A percentile compares a stretch with the other conserved stretches of the same genome.
phyloP scores from a whole-genome alignment of 2,797 vertebrate species.

The Hephaestus fuliginosus region DNA sequence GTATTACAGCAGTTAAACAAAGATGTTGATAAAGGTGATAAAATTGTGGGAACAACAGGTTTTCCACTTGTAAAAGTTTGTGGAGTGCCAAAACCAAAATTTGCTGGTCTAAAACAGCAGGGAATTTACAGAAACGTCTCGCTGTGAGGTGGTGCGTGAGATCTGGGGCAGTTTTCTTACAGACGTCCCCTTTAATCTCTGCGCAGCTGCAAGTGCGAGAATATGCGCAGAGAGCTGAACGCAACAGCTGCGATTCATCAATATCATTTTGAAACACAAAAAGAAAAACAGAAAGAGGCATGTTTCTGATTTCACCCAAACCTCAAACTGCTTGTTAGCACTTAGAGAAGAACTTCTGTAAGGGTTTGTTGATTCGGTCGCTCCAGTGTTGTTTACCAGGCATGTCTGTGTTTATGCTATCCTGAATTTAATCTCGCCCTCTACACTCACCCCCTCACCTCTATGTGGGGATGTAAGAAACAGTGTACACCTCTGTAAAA shows the following conservation, averaged over 20 bases:
- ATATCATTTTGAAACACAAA: not conserved
- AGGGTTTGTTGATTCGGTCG: conserved; percentile 12
- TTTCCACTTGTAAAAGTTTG: not conserved
- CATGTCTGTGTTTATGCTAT: conserved; percentile 50
- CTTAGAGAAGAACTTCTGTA: not conserved
- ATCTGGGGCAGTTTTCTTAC: not conserved
- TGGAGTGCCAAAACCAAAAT: not conserved
- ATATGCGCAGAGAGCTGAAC: not conserved
- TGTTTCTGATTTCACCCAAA: not conserved
- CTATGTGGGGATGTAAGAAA: conserved; percentile 19
- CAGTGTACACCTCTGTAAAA: conserved; percentile 36
- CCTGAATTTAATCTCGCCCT: conserved; percentile 39
- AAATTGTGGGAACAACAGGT: not conserved
- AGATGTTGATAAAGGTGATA: not conserved
- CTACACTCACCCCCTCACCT: conserved; percentile 23
- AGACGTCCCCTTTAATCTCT: not conserved
- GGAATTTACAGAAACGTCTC: not conserved
- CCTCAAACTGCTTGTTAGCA: conserved; percentile 1
- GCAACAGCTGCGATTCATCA: not conserved
- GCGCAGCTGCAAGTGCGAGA: too few species aligned
- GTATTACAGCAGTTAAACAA: not conserved
- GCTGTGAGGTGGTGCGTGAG: not conserved
- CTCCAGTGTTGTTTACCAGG: conserved; percentile 53
- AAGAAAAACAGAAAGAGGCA: not conserved
- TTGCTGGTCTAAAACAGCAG: too few species aligned